Conservation (phyloP, 2,888 invertebrate genomes). For the Polymixis lichenea region DNA sequence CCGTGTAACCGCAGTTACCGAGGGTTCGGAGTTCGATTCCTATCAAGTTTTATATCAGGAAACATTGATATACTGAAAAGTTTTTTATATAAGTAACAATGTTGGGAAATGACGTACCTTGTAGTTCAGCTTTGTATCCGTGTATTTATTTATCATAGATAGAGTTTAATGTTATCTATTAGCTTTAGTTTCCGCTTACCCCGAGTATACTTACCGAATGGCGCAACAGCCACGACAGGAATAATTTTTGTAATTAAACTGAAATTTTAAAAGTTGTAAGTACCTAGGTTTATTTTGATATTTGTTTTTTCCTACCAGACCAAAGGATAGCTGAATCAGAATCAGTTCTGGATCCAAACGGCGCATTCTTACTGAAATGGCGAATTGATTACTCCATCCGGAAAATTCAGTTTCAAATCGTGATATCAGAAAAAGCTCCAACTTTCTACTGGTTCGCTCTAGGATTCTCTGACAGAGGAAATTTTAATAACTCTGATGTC, state of each 20-base stretch:
- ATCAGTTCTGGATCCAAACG: slow-evolving; percentile 84
- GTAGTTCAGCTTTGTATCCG: not conserved
- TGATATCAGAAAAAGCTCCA: slow-evolving; percentile 85
- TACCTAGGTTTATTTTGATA: not conserved
- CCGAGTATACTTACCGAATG: not conserved
- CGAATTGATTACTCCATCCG: slow-evolving; percentile 79
- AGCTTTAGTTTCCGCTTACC: not conserved
- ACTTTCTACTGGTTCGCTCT: slow-evolving; percentile 94
- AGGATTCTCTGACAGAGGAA: slow-evolving; percentile 96
- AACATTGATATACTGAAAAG: too few species aligned
- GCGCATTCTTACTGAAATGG: slow-evolving; percentile 84
- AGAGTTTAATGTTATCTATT: not conserved
- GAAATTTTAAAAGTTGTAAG: not conserved
- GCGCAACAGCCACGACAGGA: not conserved
- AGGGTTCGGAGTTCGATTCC: not conserved
- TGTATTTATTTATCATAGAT: not conserved
- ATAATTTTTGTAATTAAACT: not conserved
- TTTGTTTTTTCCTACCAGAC: slow-evolving; percentile 63
- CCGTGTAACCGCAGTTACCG: not conserved
- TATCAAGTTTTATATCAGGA: not conserved
- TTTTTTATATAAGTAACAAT: too few species aligned
- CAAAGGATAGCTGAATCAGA: slow-evolving; percentile 80
- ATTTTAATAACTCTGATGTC: slow-evolving; percentile 93
- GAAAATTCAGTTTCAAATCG: slow-evolving; percentile 88
- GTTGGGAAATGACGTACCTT: not conserved